Evolutionary conservation across 1,140 invertebrate species (phyloP).

Genomic region (Dysdera silvatica): DNA sequence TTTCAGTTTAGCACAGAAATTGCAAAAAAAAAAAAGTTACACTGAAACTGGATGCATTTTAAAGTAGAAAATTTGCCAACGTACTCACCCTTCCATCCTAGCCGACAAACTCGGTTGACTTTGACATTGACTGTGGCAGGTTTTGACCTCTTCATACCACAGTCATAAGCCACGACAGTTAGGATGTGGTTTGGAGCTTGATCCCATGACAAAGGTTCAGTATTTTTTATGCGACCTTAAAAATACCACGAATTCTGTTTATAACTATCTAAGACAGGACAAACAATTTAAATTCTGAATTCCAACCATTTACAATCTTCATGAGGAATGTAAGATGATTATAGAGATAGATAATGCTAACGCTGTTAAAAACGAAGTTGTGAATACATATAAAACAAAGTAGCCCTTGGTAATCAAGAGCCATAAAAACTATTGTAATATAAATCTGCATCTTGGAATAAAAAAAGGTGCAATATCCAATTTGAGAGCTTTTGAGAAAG

Average conservation of each 20-base stretch:
- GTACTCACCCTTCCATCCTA: slow-evolving; percentile 65
- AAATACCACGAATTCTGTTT: slow-evolving; percentile 12
- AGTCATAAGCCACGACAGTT: slow-evolving; percentile 91
- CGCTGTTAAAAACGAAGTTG: too few species aligned
- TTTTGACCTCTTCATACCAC: slow-evolving; percentile 73
- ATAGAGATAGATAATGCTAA: too few species aligned
- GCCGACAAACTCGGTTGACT: slow-evolving; percentile 64
- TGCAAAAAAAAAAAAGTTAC: not conserved
- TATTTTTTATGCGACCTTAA: slow-evolving; percentile 75
- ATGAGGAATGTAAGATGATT: too few species aligned
- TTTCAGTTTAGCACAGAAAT: slow-evolving; percentile 4
- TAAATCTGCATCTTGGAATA: too few species aligned
- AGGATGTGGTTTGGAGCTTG: slow-evolving; percentile 89
- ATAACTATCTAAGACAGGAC: too few species aligned
- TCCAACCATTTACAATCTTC: too few species aligned
- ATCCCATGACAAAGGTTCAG: slow-evolving; percentile 81
- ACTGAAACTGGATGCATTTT: not conserved
- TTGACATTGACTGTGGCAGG: slow-evolving; percentile 92
- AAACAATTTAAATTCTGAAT: too few species aligned
- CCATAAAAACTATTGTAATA: too few species aligned
- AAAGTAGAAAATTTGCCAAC: not conserved
- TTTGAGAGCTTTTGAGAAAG: too few species aligned
- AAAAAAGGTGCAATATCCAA: too few species aligned
- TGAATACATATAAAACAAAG: too few species aligned
- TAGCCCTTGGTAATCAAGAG: too few species aligned